Base-by-base conservation (phyloP, 2,113 vertebrate genomes). In the Patagioenas fasciata region DNA sequence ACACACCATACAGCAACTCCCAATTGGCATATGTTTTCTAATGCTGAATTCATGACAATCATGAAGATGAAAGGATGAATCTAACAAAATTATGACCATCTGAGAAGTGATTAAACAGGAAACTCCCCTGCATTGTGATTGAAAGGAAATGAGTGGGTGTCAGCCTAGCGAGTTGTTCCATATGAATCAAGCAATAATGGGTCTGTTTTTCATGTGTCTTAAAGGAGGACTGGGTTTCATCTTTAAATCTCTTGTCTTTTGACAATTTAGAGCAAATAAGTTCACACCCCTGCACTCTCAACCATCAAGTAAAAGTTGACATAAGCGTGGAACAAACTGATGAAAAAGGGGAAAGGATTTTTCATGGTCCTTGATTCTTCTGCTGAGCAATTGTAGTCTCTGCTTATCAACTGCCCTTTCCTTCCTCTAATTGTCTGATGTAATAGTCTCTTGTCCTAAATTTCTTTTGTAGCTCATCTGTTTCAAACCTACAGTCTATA, bases 141-240 rank as follows among this genome's bases (percentile, higher is more conserved):
- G 85, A 92, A 82, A 96, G 95, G 93, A 96, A 97, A 42, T 47
- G 89, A 81, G 88, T 95, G 90, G 87, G 95, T 73, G 92, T 70
- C 65, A 81, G 91, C 40, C 57, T 66, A 65, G 72, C 79, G 96
- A 96, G 85, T 92, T 95, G 83, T 91, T 96, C 90, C 85, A 93
- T 89, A 85, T 91, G 96, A 96, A 95, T 95, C 96, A 97, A 95
- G 61, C 29, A 72, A 40, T 92, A 93, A 94, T 94, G 85, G 67
- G 21, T 81, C 85, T 95, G 79, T 72, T 93, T 95, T 88, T 96
- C 40, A 18, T 10, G 48, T 60, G 66, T 91, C 91, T 65, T 66
- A 62, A 83, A 42, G 82, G n/a, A 88, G 42, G 38, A 24, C 36
- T 83, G 60, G 36, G 50, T 86, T 72, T n/a, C 61, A 54, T 38